Evolutionary conservation across 1,140 invertebrate species (phyloP), one percentile per base, ranked within the genome.

Genomic region (Adoxophyes honmai): DNA sequence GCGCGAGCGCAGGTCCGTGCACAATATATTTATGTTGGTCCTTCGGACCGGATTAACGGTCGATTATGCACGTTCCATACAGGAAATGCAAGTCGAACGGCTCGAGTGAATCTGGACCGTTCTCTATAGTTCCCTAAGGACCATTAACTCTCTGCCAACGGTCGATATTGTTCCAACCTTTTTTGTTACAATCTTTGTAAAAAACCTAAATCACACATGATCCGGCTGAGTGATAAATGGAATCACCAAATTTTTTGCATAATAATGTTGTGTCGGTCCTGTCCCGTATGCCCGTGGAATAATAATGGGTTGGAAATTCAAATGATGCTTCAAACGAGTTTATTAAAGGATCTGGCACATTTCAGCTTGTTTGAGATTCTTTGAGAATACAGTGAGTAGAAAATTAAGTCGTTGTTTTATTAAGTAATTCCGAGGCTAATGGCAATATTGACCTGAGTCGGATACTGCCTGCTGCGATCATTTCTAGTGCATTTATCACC

Each of bases 61-160:
- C 75, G 75, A 86, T 86, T 86, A 84, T 86, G 74, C 81, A 80
- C 81, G 83, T 79, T 83, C 81, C 75, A 88, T 88, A 73, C 81
- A 81, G 75, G 76, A 81, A 85, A 83, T 60, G 56, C 61, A 57
- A 60, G 64, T 53, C 66, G 64, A 64, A 71, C 66, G 72, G 72
- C 73, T 74, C 74, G 73, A 73, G 48, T 64, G 57, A 56, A 57
- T 55, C 55, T 52, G 36, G 39, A 59, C 52, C 62, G 59, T 61
- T 69, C 52, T 59, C 73, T 70, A 75, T 75, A 75, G 67, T 78
- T 66, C 66, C 16, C 52, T 37, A 28, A 28, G 2, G 21, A n/a
- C n/a, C n/a, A n/a, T n/a, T n/a, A n/a, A n/a, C 21, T 28, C 21
- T 28, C 4, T 48, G 28, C 21, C 16, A 16, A 28, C 21, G 18